phyloP scores from a whole-genome alignment of 2,113 vertebrate species.

The Camarhynchus parvulus region DNA sequence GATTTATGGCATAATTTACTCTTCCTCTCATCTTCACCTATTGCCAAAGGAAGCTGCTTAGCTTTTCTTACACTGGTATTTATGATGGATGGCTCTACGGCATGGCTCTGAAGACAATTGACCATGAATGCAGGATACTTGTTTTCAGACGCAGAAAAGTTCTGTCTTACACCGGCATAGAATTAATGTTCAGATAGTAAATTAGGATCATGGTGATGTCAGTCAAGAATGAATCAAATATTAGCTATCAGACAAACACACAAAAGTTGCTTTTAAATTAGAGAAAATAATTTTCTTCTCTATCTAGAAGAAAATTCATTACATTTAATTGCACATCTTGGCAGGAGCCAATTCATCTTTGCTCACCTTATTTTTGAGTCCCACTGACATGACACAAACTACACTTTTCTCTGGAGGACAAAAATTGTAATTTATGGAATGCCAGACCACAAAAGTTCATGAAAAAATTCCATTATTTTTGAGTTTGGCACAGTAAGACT shows the following conservation, averaged over 20 bases:
- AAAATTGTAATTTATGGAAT: neutral
- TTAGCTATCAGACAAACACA: neutral
- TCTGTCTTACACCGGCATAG: neutral
- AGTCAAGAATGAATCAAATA: neutral
- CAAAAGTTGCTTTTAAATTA: neutral
- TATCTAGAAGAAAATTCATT: neutral
- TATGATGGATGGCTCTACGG: neutral
- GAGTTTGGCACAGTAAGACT: neutral
- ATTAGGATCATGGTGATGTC: neutral
- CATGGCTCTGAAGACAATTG: neutral
- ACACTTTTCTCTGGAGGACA: neutral
- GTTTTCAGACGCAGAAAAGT: neutral
- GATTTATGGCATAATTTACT: neutral
- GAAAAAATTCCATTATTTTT: neutral
- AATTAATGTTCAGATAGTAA: neutral
- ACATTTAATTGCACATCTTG: neutral
- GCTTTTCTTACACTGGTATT: neutral
- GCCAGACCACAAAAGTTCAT: neutral
- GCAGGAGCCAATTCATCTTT: neutral
- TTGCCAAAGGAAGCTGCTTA: neutral
- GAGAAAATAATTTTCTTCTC: neutral
- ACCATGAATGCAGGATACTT: neutral
- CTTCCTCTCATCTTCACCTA: neutral
- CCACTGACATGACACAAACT: neutral
- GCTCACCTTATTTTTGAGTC: neutral